Conservation (phyloP, 2,888 invertebrate genomes). For the Ypsolopha sequella region DNA sequence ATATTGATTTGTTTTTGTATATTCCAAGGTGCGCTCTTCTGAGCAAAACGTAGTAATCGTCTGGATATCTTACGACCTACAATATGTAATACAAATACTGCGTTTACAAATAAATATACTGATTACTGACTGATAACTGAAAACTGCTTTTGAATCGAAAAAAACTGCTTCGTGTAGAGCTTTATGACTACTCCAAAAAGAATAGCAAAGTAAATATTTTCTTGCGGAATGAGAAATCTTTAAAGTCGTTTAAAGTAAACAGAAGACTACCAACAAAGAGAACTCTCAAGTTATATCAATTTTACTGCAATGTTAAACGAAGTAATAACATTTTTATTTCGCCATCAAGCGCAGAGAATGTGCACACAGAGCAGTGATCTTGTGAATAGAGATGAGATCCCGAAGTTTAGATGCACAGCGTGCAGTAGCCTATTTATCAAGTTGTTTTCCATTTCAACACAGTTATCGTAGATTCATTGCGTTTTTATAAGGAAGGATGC, state of each 20-base stretch:
- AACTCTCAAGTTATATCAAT: conserved; percentile 33
- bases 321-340: conserved; percentile 46
- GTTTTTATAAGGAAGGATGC: too few relatives aligned
- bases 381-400: conserved; percentile 18
- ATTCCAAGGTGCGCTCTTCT: too few relatives aligned
- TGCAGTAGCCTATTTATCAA: not conserved
- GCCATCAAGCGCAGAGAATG: conserved; percentile 29
- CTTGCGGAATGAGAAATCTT: conserved; percentile 1
- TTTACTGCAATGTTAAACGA: conserved; percentile 37
- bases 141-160: too few relatives aligned
- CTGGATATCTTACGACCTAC: too few relatives aligned
- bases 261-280: conserved; percentile 32
- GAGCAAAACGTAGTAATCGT: too few relatives aligned
- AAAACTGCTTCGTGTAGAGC: not conserved
- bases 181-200: not conserved
- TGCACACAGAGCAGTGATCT: conserved; percentile 21
- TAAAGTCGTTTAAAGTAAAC: conserved; percentile 23
- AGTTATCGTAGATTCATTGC: not conserved
- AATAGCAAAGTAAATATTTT: conserved; percentile 11
- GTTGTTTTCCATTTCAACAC: not conserved
- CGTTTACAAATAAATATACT: too few relatives aligned
- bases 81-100: too few relatives aligned
- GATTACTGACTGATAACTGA: too few relatives aligned
- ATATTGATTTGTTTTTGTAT: too few relatives aligned
- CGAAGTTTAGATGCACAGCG: conserved; percentile 1